Percentiles rank a stretch among this genome's conserved stretches.
Evolutionary conservation across 2,888 invertebrate genomes (phyloP).

Genomic region (Platycheirus rosarum): DNA sequence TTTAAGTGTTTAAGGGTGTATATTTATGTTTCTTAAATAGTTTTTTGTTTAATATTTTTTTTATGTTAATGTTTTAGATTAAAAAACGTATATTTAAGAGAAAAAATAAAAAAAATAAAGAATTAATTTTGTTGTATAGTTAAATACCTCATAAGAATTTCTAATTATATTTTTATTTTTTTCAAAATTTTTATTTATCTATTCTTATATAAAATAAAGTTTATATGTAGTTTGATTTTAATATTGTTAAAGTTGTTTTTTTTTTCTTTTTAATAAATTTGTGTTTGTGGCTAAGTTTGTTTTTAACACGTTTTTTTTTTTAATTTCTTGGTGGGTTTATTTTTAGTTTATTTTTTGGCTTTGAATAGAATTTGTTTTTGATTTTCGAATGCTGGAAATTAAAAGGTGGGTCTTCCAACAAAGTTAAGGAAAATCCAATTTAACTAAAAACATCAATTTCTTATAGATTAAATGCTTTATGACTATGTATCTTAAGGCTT

Average conservation of each 20-base stretch:
- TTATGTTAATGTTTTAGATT: background rate
- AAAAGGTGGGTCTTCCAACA: too few relatives aligned
- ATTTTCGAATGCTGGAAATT: conserved; percentile 21
- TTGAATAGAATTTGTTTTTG: background rate
- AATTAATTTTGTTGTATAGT: background rate
- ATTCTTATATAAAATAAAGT: conserved; percentile 14
- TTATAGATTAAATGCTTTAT: too few relatives aligned
- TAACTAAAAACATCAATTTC: too few relatives aligned
- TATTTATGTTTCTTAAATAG: conserved; percentile 15
- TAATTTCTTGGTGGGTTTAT: conserved; percentile 31
- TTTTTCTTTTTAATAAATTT: conserved; percentile 24
- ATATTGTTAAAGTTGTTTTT: conserved; percentile 6
- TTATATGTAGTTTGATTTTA: background rate
- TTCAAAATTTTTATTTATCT: conserved; percentile 3
- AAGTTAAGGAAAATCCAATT: too few relatives aligned
- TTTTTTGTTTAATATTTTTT: background rate
- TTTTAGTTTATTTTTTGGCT: conserved; percentile 1
- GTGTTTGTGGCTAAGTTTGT: background rate
- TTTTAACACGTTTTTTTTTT: background rate
- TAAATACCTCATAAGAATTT: conserved; percentile 7
- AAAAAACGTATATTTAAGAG: conserved; percentile 4
- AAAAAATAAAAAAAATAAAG: conserved; percentile 8
- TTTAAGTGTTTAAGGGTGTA: conserved; percentile 24
- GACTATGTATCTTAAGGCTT: too few relatives aligned
- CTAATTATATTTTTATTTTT: conserved; percentile 6